A percentile compares a stretch with the other conserved stretches of the same genome.
Evolutionary conservation across 2,797 vertebrate species (phyloP).

Genomic region (Anniella stebbinsi): DNA sequence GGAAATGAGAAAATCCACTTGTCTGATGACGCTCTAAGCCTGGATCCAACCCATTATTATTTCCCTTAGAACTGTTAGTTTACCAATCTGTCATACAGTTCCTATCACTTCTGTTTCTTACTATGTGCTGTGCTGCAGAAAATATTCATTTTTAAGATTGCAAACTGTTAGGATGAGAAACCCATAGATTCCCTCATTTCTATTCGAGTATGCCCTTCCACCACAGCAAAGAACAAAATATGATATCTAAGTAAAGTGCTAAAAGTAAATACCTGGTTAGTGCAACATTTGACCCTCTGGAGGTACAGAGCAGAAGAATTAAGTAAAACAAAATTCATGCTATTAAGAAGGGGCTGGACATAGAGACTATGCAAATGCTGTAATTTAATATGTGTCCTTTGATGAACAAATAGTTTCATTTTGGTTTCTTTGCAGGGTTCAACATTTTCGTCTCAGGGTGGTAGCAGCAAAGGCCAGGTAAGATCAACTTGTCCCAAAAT

Average conservation of each 20-base stretch:
- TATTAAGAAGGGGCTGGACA: neutral
- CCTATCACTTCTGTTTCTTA: neutral
- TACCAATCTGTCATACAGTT: neutral
- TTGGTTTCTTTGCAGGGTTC: neutral
- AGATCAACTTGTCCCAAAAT: neutral
- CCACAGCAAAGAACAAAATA: neutral
- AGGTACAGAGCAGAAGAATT: neutral
- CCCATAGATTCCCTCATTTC: neutral
- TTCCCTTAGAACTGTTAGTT: neutral
- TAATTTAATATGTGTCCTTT: neutral
- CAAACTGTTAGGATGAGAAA: neutral
- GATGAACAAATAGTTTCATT: neutral
- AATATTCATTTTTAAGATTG: neutral
- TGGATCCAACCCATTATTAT: neutral
- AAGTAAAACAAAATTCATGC: neutral
- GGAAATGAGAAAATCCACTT: too few relatives aligned
- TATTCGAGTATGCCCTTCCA: neutral
- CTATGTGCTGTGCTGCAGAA: neutral
- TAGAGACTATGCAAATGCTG: neutral
- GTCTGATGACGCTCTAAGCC: neutral
- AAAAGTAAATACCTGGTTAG: constrained; percentile 29
- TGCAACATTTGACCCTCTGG: neutral
- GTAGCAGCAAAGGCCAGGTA: constrained; percentile 23
- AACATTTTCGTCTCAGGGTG: constrained; percentile 9
- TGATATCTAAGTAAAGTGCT: constrained; percentile 15